Base-by-base conservation (phyloP, 2,113 vertebrate species). In the Rutilus rutilus region DNA sequence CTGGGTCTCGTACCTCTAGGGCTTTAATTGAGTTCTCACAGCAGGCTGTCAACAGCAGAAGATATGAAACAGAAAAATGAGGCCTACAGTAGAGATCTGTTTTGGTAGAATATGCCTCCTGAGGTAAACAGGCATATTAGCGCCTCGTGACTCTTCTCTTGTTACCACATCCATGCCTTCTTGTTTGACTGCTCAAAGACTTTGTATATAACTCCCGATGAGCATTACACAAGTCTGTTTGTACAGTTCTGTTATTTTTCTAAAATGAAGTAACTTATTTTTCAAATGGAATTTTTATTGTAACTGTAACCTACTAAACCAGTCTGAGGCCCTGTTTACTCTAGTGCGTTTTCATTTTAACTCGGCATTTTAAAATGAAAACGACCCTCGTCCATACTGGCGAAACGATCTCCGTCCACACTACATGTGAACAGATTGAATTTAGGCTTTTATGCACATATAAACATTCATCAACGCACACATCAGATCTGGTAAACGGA, bases 1-100 rank as follows among this genome's bases (percentile, higher is more conserved):
- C 65, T 39, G 33, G 67, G 50, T 59, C 67, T 54, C 11, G 0
- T n/a, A 36, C 33, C 67, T 83, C 67, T 19, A 71, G 65, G 81
- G 45, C 47, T 71, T 71, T 71, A 42, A 83, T 73, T 83, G 65
- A 83, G 30, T 73, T 42, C 33, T 39, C 81, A 83, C 21, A 59
- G 33, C 81, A 73, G 45, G 67, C 64, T 15, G 30, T 39, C 33
- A 30, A 81, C 17, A 81, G 39, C 39, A 81, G n/a, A 25, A 73
- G 64, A 59, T 59, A 42, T 73, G 33, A 83, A 83, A 82, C 11
- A 10, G 30, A 14, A n/a, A 82, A 82, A 80, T 17, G 3, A 64
- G 78, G 59, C 30, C 59, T 25, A 7, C 14, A 67, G 60, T 47
- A 80, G 80, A 82, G 80, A 65, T 82, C 25, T 82, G 42, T 30